Conservation (phyloP, 2,113 vertebrate genomes). For the Amphilophus citrinellus region DNA sequence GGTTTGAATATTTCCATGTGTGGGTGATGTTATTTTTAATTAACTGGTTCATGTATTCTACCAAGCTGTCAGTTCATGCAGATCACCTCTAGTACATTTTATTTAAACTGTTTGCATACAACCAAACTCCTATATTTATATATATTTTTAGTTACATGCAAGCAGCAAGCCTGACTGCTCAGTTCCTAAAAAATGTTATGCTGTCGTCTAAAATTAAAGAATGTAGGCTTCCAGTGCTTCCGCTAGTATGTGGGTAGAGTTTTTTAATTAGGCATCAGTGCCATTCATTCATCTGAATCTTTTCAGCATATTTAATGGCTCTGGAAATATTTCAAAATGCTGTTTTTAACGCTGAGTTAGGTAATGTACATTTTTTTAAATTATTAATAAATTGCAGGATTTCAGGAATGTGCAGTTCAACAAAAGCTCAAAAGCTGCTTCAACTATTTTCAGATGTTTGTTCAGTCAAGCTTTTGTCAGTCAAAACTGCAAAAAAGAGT, state of each 20-base stretch:
- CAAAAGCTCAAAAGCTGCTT: background rate
- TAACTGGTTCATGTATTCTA: conserved; percentile 27
- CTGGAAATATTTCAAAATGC: background rate
- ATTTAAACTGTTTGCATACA: conserved; percentile 5
- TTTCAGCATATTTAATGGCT: background rate
- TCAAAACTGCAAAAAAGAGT: background rate
- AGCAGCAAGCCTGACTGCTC: background rate
- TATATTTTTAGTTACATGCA: background rate
- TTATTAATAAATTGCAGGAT: background rate
- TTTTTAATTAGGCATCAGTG: conserved; percentile 22
- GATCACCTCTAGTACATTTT: conserved; percentile 28
- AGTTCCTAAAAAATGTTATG: conserved; percentile 5
- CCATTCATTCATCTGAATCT: conserved; percentile 20
- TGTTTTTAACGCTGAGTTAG: background rate
- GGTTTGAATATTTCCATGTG: conserved; percentile 45
- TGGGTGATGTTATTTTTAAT: conserved; percentile 57
- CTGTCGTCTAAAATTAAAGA: conserved; percentile 7
- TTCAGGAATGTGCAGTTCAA: background rate
- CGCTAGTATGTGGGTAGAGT: background rate
- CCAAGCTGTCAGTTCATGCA: conserved; percentile 37
- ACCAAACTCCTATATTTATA: background rate
- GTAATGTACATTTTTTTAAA: background rate
- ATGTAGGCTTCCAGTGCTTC: background rate
- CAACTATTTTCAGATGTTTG: background rate
- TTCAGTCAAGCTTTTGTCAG: background rate